phyloP scores from a whole-genome alignment of 2,797 vertebrate genomes.

The Paedocypris micromegethes region DNA sequence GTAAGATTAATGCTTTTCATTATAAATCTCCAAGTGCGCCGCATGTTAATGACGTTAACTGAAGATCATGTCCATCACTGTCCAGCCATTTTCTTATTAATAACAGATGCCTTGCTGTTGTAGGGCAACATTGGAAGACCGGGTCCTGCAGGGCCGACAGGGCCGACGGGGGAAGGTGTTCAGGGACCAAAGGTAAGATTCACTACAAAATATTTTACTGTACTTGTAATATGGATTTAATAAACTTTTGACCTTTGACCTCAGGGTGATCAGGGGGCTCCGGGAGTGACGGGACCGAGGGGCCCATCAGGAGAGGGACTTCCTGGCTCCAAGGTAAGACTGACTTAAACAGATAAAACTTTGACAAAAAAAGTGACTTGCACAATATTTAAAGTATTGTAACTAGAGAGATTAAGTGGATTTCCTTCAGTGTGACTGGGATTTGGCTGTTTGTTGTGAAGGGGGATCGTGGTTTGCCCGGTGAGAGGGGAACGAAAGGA shows the following conservation, averaged over 20 bases:
- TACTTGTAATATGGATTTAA: no score
- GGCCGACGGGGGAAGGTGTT: constrained; percentile 80
- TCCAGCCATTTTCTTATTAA: constrained; percentile 18
- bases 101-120: constrained; percentile 41
- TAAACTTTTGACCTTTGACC: not conserved
- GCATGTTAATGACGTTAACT: no score
- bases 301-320: constrained; percentile 81
- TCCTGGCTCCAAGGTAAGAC: constrained; percentile 78
- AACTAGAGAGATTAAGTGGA: no score
- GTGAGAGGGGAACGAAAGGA: constrained; percentile 81
- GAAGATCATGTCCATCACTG: not conserved
- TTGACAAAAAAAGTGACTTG: no score
- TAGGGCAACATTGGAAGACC: constrained; percentile 77
- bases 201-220: not conserved
- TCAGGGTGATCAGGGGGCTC: constrained; percentile 83
- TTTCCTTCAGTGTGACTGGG: no score
- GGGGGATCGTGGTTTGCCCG: constrained; percentile 78
- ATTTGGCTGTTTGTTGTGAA: constrained; percentile 46
- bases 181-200: constrained; percentile 83
- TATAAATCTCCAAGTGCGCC: not conserved
- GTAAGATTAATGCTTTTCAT: constrained; percentile 61
- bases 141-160: constrained; percentile 72
- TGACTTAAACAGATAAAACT: no score
- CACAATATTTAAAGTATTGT: no score
- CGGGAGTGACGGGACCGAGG: constrained; percentile 82